phyloP scores from a whole-genome alignment of 2,113 vertebrate genomes.

The Smithornis capensis region DNA sequence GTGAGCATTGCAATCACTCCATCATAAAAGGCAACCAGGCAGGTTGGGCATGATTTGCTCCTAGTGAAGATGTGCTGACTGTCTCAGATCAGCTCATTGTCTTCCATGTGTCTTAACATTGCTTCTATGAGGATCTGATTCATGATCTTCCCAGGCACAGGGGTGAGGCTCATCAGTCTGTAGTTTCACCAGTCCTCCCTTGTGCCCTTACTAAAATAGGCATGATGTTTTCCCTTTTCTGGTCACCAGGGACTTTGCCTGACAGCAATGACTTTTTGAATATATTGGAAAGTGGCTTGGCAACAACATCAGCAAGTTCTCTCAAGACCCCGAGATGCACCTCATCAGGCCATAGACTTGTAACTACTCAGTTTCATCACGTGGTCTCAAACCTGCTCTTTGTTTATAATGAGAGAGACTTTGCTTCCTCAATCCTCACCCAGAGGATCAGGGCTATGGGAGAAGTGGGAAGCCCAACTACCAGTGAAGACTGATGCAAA shows the following conservation, averaged over 20 bases:
- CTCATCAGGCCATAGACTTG: too few relatives aligned
- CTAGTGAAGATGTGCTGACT: not conserved
- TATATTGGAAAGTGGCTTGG: not conserved
- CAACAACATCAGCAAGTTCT: too few relatives aligned
- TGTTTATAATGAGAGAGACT: too few relatives aligned
- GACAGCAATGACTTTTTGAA: not conserved
- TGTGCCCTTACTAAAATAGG: not conserved
- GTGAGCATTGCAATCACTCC: not conserved
- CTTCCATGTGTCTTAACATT: not conserved
- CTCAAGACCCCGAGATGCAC: too few relatives aligned
- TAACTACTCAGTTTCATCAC: too few relatives aligned
- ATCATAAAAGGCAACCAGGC: not conserved
- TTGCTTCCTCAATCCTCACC: too few relatives aligned
- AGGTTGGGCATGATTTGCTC: not conserved
- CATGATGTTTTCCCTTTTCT: not conserved
- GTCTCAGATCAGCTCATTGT: not conserved
- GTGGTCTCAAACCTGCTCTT: too few relatives aligned
- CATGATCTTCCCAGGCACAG: not conserved
- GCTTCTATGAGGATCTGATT: not conserved
- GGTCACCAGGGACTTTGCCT: not conserved
- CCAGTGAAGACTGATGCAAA: too few relatives aligned
- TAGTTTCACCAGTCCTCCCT: not conserved
- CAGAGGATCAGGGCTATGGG: too few relatives aligned
- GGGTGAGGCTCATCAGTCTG: not conserved
- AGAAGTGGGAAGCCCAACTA: too few relatives aligned